Percentiles rank a stretch among this genome's conserved stretches.
Conservation (phyloP, 1,140 invertebrate genomes). For the Acromyrmex heyeri region DNA sequence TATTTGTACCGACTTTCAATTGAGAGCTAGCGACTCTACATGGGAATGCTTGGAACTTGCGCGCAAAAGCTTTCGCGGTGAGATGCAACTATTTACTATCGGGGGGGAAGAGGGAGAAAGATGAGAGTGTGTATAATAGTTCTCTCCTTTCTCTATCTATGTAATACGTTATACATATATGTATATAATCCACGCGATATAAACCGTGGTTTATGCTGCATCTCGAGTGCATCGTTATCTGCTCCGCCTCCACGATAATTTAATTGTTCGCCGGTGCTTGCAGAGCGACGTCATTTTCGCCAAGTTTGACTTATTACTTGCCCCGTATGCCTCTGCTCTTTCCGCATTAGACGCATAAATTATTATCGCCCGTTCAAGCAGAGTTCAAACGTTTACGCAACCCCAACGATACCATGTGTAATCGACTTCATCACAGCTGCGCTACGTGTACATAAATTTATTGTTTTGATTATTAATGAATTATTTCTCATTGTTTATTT, state of each 20-base stretch:
- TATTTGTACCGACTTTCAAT: slow-evolving; percentile 32
- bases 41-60: slow-evolving; percentile 39
- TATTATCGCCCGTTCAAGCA: slow-evolving; percentile 52
- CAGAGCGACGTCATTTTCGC: slow-evolving; percentile 71
- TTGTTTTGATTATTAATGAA: slow-evolving; percentile 5
- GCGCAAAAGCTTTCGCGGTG: background rate
- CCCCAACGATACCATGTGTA: slow-evolving; percentile 10
- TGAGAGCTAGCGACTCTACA: slow-evolving; percentile 65
- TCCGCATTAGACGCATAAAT: slow-evolving; percentile 59
- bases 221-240: slow-evolving; percentile 76
- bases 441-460: background rate
- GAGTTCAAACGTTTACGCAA: slow-evolving; percentile 55
- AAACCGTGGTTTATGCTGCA: slow-evolving; percentile 75
- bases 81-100: background rate
- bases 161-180: slow-evolving; percentile 65
- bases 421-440: background rate
- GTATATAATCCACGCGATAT: slow-evolving; percentile 69
- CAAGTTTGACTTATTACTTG: slow-evolving; percentile 68
- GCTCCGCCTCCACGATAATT: slow-evolving; percentile 73
- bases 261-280: slow-evolving; percentile 71
- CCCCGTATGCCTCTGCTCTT: slow-evolving; percentile 31
- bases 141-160: slow-evolving; percentile 31
- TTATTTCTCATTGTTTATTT: background rate
- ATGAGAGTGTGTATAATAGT: slow-evolving; percentile 12
- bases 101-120: background rate